These are phyloP conservation scores for Megastigmus dorsalis DNA, from an alignment of 2,888 invertebrate genomes.

Conservation along the genomic window DNA sequence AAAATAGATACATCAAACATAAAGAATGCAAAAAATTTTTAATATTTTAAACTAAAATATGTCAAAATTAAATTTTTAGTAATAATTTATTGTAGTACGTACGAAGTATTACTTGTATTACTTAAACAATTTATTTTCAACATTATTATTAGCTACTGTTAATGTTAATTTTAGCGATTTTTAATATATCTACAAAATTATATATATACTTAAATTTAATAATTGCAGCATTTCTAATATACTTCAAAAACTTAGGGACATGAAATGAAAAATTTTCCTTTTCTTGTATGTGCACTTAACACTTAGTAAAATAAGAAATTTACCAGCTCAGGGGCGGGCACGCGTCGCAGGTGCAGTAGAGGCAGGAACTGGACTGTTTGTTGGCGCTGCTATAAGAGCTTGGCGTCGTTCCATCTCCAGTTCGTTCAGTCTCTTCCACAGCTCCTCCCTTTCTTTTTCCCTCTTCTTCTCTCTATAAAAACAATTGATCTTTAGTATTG, in stretches of 20 bases:
- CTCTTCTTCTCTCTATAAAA: conserved; percentile 90
- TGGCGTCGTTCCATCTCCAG: conserved; percentile 81
- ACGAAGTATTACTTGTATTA: conserved; percentile 20
- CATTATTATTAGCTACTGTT: conserved; percentile 35
- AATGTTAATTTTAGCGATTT: conserved; percentile 45
- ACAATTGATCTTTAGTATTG: conserved; percentile 30
- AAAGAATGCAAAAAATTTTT: conserved; percentile 16
- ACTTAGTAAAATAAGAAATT: conserved; percentile 52
- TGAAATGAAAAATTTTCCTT: conserved; percentile 30
- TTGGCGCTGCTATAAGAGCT: conserved; percentile 58
- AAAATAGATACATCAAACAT: conserved; percentile 6
- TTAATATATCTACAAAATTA: conserved; percentile 48
- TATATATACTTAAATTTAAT: conserved; percentile 44
- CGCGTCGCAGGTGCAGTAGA: conserved; percentile 71
- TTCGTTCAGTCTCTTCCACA: conserved; percentile 97
- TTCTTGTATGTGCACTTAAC: conserved; percentile 44
- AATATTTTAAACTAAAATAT: conserved; percentile 9
- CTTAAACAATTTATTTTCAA: conserved; percentile 35
- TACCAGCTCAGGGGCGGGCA: conserved; percentile 73
- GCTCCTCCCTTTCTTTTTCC: conserved; percentile 96
- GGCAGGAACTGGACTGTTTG: conserved; percentile 72
- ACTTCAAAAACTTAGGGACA: conserved; percentile 34
- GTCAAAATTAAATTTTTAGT: not conserved
- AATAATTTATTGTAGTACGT: no score
- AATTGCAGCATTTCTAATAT: conserved; percentile 50